phyloP scores from a whole-genome alignment of 2,797 vertebrate genomes.

The Cetoscarus ocellatus region DNA sequence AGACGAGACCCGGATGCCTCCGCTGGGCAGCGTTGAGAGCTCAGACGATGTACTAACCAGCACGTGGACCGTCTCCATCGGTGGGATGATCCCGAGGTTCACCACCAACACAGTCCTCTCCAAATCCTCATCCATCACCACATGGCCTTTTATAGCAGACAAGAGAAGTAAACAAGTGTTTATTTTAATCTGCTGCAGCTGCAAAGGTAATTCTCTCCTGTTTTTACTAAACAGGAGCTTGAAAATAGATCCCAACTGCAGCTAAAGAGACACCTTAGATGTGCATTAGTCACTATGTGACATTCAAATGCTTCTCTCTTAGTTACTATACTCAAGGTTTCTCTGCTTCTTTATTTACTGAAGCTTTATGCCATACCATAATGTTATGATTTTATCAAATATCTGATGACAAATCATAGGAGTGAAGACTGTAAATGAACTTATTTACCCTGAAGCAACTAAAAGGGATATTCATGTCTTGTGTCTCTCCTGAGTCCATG shows the following conservation, averaged over 20 bases:
- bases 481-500: no score
- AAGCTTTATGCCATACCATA: neutral
- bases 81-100: constrained; percentile 91
- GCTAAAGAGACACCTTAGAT: neutral
- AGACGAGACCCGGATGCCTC: constrained; percentile 90
- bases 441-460: no score
- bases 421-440: no score
- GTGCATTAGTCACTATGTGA: neutral
- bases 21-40: constrained; percentile 90
- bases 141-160: constrained; percentile 78
- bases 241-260: neutral
- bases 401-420: neutral
- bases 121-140: constrained; percentile 93
- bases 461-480: no score
- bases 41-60: constrained; percentile 97
- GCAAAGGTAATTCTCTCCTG: neutral
- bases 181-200: neutral
- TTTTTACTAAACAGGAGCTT: neutral
- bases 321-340: neutral
- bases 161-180: constrained; percentile 4
- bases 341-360: neutral
- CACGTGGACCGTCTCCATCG: constrained; percentile 91
- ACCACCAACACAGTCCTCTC: constrained; percentile 93
- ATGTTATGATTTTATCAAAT: neutral
- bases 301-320: neutral